phyloP scores from a whole-genome alignment of 2,888 invertebrate genomes.

The Cataglyphis rosenhaueri region DNA sequence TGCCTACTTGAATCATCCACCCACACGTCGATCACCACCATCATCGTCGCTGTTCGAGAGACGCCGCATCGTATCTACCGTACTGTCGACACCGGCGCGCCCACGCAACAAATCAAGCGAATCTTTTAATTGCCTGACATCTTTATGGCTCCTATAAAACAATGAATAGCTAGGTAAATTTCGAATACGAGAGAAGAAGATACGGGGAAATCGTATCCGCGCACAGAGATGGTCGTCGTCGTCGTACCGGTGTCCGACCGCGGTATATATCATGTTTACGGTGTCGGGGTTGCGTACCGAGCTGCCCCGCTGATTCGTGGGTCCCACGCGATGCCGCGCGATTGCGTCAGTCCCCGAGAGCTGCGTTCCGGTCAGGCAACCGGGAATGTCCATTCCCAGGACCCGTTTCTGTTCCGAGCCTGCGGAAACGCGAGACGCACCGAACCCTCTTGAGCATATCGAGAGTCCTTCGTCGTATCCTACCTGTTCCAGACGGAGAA shows the following conservation, averaged over 20 bases:
- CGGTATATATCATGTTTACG: constrained; percentile 78
- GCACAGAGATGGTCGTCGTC: constrained; percentile 47
- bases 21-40: constrained; percentile 49
- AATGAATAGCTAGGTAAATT: constrained; percentile 79
- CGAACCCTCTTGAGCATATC: constrained; percentile 24
- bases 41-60: neutral
- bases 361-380: constrained; percentile 27
- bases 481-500: constrained; percentile 65
- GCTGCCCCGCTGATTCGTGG: constrained; percentile 57
- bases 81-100: constrained; percentile 28
- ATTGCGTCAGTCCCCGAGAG: constrained; percentile 42
- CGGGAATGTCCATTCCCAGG: neutral
- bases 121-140: constrained; percentile 81
- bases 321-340: constrained; percentile 43
- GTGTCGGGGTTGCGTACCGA: constrained; percentile 61
- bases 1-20: constrained; percentile 61
- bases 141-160: constrained; percentile 83
- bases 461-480: constrained; percentile 40
- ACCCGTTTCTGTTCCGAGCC: constrained; percentile 18
- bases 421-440: constrained; percentile 29
- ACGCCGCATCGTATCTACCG: neutral
- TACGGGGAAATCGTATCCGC: constrained; percentile 23
- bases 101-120: constrained; percentile 78
- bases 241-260: constrained; percentile 13
- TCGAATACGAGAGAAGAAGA: constrained; percentile 59